Evolutionary conservation across 2,888 invertebrate species (phyloP), one percentile per base, ranked within the genome.

Genomic region (Archaeoteleia sp.): DNA sequence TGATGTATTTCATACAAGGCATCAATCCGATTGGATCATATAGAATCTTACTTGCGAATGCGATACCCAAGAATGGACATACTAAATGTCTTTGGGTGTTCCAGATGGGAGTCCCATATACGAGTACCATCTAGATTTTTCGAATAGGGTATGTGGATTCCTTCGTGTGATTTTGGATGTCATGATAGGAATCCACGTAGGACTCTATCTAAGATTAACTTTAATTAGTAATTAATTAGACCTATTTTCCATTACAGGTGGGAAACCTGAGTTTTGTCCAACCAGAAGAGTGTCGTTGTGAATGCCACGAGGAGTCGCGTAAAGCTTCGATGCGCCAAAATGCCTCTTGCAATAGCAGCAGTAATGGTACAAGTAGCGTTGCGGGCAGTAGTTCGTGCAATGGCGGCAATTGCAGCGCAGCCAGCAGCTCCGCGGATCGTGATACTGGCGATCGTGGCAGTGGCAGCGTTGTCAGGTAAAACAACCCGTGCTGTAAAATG

Each of bases 211-310:
- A n/a, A n/a, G n/a, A n/a, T n/a, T n/a, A n/a, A n/a, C n/a, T 10
- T 7, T 23, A 37, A n/a, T 37, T 17, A 17, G 9, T n/a, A 2
- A 9, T 35, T 8, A 20, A 27, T 13, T 8, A 27, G n/a, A 27
- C 13, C 8, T n/a, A n/a, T n/a, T n/a, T n/a, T n/a, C n/a, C n/a
- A 20, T 67, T 67, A 1, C 62, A 74, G 66, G 34, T 30, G 88
- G 91, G 71, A 91, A 91, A 39, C 32, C 42, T 66, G 75, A 93
- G 90, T 85, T 95, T 94, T 85, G 95, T 94, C 51, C 93, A 94
- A 85, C 94, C 95, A 2, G 94, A 94, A 82, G 93, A 94, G 78
- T 95, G 95, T 81, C 92, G 93, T 81, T 95, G 95, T 86, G 94
- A 95, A 86, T 95, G 95, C 81, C 95, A 95, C 86, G 92, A 92